Percentiles rank a stretch among this genome's conserved stretches.
Evolutionary conservation across 2,888 invertebrate genomes (phyloP).

Genomic region (Troilus luridus): DNA sequence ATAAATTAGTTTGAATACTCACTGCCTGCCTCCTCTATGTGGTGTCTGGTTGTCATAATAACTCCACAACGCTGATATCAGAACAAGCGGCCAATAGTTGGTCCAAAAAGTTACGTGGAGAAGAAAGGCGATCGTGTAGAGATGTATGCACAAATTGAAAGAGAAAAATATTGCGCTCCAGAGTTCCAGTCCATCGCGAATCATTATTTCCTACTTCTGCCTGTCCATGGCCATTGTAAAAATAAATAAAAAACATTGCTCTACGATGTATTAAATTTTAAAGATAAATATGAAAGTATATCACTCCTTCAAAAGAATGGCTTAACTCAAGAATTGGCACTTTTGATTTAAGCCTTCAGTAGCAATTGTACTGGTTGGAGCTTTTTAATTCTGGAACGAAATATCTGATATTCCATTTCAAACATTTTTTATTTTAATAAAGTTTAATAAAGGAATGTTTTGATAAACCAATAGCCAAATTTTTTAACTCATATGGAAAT

Average conservation of each 20-base stretch:
- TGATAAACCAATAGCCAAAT: too few species aligned
- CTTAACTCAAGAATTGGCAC: too few species aligned
- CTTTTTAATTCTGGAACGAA: too few species aligned
- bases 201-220: not conserved
- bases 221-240: not conserved
- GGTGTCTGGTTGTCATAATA: not conserved
- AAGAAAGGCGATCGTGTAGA: not conserved
- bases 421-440: too few species aligned
- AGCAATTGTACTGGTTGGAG: too few species aligned
- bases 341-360: too few species aligned
- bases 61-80: not conserved
- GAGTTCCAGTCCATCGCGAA: not conserved
- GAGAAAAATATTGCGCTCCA: not conserved
- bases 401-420: too few species aligned
- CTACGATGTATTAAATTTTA: not conserved
- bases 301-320: too few species aligned
- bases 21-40: conserved; percentile 10
- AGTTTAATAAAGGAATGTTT: too few species aligned
- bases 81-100: not conserved
- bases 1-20: not conserved
- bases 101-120: not conserved
- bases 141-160: not conserved
- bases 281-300: not conserved
- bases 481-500: too few species aligned
- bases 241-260: not conserved